Conservation (phyloP, 2,113 vertebrate genomes). For the Pheucticus melanocephalus region DNA sequence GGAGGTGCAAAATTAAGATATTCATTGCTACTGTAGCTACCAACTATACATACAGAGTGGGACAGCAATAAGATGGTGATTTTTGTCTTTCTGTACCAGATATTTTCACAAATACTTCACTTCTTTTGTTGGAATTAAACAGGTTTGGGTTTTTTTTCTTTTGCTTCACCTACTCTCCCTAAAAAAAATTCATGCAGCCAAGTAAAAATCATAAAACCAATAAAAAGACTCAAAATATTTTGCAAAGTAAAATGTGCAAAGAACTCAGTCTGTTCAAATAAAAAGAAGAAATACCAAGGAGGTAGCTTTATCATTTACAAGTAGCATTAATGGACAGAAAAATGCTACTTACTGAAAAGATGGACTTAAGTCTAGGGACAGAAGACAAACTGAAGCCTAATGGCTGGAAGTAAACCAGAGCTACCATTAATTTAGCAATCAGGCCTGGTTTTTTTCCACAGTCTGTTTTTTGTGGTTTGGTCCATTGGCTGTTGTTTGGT, state of each 20-base stretch:
- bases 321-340: background rate
- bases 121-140: background rate
- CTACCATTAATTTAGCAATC: background rate
- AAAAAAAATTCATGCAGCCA: background rate
- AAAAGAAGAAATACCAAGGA: background rate
- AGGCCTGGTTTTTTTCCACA: fast-evolving
- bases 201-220: background rate
- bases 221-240: background rate
- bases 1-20: background rate
- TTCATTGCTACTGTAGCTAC: background rate
- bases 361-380: background rate
- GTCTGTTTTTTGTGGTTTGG: background rate
- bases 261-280: background rate
- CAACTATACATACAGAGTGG: background rate
- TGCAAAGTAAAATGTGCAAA: background rate
- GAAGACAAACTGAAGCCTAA: background rate
- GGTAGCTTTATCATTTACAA: background rate
- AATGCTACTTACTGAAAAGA: background rate
- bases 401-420: background rate
- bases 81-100: background rate
- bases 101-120: background rate
- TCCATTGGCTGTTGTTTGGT: background rate
- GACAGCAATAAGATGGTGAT: background rate
- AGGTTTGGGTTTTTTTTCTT: background rate
- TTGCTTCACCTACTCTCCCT: background rate